Evolutionary conservation across 2,113 vertebrate species (phyloP), one percentile per base, ranked within the genome.

Genomic region (Diglossa brunneiventris): DNA sequence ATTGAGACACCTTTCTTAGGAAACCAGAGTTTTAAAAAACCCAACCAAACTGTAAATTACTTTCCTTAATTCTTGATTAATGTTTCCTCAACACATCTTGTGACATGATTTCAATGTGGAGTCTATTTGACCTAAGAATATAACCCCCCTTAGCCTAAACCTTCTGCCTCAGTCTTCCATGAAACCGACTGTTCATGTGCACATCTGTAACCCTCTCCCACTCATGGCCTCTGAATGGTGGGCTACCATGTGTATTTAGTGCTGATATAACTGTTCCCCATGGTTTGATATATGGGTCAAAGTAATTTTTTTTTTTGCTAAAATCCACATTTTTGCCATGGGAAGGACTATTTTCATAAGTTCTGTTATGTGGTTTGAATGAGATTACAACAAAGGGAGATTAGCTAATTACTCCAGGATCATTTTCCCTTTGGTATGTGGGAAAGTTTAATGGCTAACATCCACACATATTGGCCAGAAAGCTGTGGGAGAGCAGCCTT

Each of bases 381-480:
- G 72, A 87, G 55, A 83, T 73, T 86, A 79, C 61, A 77, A 33
- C 75, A 77, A 94, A 93, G 35, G 22, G 50, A 94, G 84, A 94
- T 95, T 83, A 95, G 68, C 87, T 95, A 80, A 73, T 96, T 91
- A 80, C 82, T 85, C 78, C 52, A 70, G 89, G 72, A 72, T 90
- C 50, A 14, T 46, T 95, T 95, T 39, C 83, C 46, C 42, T 87
- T 83, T 77, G 30, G 63, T 67, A 35, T 83, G 67, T 91, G 70
- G 79, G 95, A 91, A 95, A 77, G 67, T n/a, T 85, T 73, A 33
- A 18, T 78, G 87, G 77, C 93, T 80, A 18, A 52, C 1, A 7
- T 84, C 66, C 53, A 72, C n/a, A 46, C 0, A 7, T 30, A 8
- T 21, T 4, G 3, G 61, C 59, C 67, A 85, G 84, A 95, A 91